Percentiles rank a stretch among this genome's conserved stretches.
Conservation (phyloP, 2,888 invertebrate species). For the Microdon myrmicae region DNA sequence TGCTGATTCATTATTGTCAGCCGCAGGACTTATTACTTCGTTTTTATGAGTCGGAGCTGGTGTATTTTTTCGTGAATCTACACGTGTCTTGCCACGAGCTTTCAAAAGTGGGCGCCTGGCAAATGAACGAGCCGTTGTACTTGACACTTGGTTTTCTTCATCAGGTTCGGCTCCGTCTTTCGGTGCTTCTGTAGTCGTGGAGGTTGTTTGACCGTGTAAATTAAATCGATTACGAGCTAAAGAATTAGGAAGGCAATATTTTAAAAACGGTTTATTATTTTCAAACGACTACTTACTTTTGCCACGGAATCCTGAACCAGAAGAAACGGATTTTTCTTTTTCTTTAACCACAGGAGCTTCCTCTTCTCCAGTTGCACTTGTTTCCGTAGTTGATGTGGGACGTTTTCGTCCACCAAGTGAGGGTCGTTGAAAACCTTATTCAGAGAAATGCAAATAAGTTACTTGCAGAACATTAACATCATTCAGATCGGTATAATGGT, state of each 20-base stretch:
- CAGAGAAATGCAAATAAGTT: neutral
- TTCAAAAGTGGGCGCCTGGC: constrained; percentile 62
- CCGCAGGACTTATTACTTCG: constrained; percentile 27
- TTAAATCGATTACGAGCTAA: constrained; percentile 66
- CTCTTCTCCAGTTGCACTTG: constrained; percentile 58
- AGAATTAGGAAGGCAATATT: neutral
- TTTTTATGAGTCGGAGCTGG: constrained; percentile 51
- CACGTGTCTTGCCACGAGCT: constrained; percentile 62
- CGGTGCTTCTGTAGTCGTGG: constrained; percentile 56
- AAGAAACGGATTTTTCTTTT: constrained; percentile 58
- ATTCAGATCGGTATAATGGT: too few relatives aligned
- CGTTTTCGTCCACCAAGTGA: constrained; percentile 63
- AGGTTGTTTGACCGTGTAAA: constrained; percentile 61
- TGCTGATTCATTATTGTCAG: constrained; percentile 53
- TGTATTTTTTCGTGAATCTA: constrained; percentile 54
- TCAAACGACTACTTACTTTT: constrained; percentile 61
- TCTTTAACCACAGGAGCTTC: constrained; percentile 59
- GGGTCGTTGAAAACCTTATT: constrained; percentile 66
- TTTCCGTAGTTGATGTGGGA: constrained; percentile 54
- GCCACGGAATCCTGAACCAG: constrained; percentile 56
- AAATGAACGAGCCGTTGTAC: constrained; percentile 60
- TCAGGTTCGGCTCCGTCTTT: constrained; percentile 44
- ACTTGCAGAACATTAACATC: neutral
- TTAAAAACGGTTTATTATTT: constrained; percentile 1
- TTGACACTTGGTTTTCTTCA: constrained; percentile 56